These are phyloP conservation scores for Malacosoma neustria DNA, from an alignment of 2,888 invertebrate genomes.

Conservation along the genomic window DNA sequence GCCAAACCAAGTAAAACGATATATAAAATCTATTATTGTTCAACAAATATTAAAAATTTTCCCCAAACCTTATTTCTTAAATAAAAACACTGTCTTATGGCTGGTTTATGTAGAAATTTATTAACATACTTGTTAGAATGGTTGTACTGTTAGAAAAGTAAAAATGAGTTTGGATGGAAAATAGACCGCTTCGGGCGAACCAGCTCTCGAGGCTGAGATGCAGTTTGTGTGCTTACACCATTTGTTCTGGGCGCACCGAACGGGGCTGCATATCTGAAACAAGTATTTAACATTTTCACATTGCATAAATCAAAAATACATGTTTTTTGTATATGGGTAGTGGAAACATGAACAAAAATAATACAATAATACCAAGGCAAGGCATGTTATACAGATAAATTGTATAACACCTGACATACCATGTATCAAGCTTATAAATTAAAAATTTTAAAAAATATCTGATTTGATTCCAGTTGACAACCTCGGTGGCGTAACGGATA, in stretches of 20 bases:
- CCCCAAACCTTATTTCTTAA: conserved; percentile 27
- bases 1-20: conserved; percentile 22
- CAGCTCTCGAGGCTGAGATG: conserved; percentile 5
- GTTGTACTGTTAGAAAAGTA: conserved; percentile 17
- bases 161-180: conserved; percentile 7
- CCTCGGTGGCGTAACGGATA: no score
- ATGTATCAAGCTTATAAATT: no score
- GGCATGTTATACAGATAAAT: no score
- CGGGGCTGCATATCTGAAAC: conserved; percentile 87
- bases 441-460: no score
- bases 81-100: conserved; percentile 38
- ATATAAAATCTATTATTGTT: conserved; percentile 36
- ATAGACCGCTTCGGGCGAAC: conserved; percentile 1
- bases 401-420: no score
- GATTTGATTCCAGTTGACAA: no score
- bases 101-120: conserved; percentile 45
- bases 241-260: conserved; percentile 53
- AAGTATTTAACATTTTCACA: no score
- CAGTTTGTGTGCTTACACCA: no score
- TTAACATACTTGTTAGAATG: conserved; percentile 42
- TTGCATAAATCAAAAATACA: no score
- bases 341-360: no score
- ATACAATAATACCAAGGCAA: no score
- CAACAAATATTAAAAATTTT: conserved; percentile 40
- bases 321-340: no score